Percentiles rank a stretch among this genome's conserved stretches.
Conservation (phyloP, 1,140 invertebrate genomes). For the Pantala flavescens region DNA sequence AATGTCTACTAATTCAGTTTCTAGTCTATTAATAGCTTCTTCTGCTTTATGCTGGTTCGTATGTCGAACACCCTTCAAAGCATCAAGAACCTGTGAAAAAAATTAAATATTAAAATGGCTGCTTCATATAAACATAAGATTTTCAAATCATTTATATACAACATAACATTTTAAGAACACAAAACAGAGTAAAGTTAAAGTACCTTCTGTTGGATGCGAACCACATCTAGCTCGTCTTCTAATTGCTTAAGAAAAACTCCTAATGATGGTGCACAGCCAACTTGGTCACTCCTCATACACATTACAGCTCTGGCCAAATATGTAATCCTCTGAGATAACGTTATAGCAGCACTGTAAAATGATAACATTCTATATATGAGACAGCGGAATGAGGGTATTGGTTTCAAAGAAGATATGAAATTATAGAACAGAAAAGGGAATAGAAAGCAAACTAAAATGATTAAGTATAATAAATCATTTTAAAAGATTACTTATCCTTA, state of each 20-base stretch:
- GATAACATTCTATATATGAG: slow-evolving; percentile 18
- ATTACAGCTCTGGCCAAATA: slow-evolving; percentile 91
- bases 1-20: slow-evolving; percentile 44
- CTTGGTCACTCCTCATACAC: slow-evolving; percentile 80
- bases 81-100: slow-evolving; percentile 46
- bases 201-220: slow-evolving; percentile 60
- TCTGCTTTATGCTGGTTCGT: slow-evolving; percentile 28
- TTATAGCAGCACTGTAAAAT: slow-evolving; percentile 44
- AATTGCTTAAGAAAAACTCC: slow-evolving; percentile 83
- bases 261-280: slow-evolving; percentile 59
- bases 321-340: slow-evolving; percentile 63
- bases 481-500: too few relatives aligned
- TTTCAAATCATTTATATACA: slow-evolving; percentile 12
- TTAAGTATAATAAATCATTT: too few relatives aligned
- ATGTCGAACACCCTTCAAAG: slow-evolving; percentile 42
- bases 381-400: neutral
- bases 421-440: too few relatives aligned
- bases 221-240: slow-evolving; percentile 88
- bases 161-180: neutral
- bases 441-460: too few relatives aligned
- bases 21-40: slow-evolving; percentile 36
- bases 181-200: neutral
- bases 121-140: slow-evolving; percentile 12
- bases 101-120: neutral
- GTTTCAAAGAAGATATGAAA: neutral